phyloP scores from a whole-genome alignment of 2,888 invertebrate genomes.

The Pseudoips prasinana region DNA sequence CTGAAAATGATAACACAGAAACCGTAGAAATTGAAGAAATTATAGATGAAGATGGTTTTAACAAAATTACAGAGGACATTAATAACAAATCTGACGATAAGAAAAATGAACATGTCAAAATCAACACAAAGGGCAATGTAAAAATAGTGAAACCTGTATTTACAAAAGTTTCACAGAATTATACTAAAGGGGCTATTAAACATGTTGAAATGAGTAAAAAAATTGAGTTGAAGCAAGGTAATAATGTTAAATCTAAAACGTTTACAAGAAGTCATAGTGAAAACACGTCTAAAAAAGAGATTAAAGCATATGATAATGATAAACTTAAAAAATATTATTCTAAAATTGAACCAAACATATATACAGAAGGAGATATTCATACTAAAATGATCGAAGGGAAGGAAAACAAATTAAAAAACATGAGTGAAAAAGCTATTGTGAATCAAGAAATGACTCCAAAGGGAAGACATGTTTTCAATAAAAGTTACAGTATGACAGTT shows the following conservation, averaged over 20 bases:
- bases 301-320: no score
- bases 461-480: conserved; percentile 32
- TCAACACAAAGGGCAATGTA: conserved; percentile 8
- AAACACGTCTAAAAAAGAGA: no score
- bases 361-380: conserved; percentile 6
- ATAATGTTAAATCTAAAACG: conserved; percentile 10
- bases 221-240: conserved; percentile 19
- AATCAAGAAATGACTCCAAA: neutral
- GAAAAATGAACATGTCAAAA: conserved; percentile 14
- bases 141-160: conserved; percentile 24
- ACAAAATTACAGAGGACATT: conserved; percentile 6
- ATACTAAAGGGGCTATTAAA: conserved; percentile 18
- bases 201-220: conserved; percentile 20
- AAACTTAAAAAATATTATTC: no score
- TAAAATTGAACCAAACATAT: no score
- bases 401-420: no score
- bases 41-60: conserved; percentile 1
- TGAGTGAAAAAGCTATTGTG: neutral
- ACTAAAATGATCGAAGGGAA: no score
- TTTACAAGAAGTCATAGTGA: conserved; percentile 18
- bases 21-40: conserved; percentile 8
- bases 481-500: neutral
- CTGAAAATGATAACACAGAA: neutral
- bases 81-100: conserved; percentile 21
- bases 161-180: conserved; percentile 20